These are phyloP conservation scores for Thumatha senex DNA, from an alignment of 2,888 invertebrate genomes.

Conservation along the genomic window DNA sequence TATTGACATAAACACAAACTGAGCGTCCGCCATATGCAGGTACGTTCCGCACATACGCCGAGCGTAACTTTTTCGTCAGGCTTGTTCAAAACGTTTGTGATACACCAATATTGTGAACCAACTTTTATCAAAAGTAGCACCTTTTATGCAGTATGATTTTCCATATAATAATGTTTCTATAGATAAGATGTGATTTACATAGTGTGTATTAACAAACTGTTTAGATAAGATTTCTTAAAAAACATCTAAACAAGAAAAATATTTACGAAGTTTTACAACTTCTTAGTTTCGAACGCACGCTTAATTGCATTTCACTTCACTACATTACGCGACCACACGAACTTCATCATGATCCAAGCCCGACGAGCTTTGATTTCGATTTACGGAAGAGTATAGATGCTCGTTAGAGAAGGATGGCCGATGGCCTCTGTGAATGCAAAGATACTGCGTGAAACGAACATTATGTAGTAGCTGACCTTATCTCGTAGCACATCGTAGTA, in stretches of 20 bases:
- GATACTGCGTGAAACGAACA: conserved; percentile 64
- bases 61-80: conserved; percentile 29
- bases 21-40: conserved; percentile 82
- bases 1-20: conserved; percentile 84
- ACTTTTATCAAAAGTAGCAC: conserved; percentile 3
- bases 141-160: neutral
- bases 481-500: conserved; percentile 52
- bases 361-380: conserved; percentile 84
- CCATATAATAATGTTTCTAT: too few relatives aligned
- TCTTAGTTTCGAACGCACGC: conserved; percentile 56
- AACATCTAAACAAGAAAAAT: conserved; percentile 5
- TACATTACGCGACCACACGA: conserved; percentile 44
- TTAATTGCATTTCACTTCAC: conserved; percentile 60
- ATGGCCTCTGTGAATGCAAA: conserved; percentile 71
- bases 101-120: conserved; percentile 8
- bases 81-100: conserved; percentile 36
- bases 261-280: neutral
- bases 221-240: neutral
- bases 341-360: conserved; percentile 72
- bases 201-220: too few relatives aligned
- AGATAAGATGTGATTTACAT: too few relatives aligned
- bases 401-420: conserved; percentile 59
- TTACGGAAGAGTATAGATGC: conserved; percentile 77
- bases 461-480: conserved; percentile 62
- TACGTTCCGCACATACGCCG: conserved; percentile 67